Conservation (phyloP, 2,888 invertebrate genomes). For the Ischnura elegans region DNA sequence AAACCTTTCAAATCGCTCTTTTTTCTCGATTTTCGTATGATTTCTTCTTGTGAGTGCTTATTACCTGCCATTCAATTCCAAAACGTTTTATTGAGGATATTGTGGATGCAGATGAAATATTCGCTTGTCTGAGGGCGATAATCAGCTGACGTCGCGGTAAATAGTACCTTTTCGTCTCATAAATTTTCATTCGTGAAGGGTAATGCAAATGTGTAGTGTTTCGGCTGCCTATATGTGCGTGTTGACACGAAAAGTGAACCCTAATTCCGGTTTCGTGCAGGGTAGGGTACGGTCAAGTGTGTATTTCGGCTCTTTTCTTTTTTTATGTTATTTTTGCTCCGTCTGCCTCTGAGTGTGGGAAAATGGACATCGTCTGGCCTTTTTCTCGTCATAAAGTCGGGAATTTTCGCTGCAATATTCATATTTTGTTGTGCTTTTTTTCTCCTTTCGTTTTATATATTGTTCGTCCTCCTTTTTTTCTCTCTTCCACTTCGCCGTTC, state of each 20-base stretch:
- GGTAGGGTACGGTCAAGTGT: not conserved
- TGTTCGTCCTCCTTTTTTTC: not conserved
- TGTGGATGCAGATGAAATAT: no score
- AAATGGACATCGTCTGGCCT: not conserved
- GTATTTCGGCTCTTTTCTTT: not conserved
- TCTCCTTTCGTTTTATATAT: not conserved
- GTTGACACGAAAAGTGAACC: not conserved
- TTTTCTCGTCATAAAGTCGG: not conserved
- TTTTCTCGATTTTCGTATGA: no score
- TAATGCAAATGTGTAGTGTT: not conserved
- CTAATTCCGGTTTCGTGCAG: not conserved
- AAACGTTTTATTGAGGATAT: no score
- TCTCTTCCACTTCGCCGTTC: constrained; percentile 40
- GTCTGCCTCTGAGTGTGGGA: not conserved
- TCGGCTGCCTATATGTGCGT: not conserved
- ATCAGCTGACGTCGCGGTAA: no score
- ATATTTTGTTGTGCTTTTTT: not conserved
- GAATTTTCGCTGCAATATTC: no score
- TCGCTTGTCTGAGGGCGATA: no score
- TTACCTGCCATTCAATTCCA: no score
- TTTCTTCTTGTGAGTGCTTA: no score
- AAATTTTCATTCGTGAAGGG: no score
- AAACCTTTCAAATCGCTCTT: no score
- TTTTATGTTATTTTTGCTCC: not conserved
- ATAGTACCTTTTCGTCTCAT: no score